Evolutionary conservation across 2,888 invertebrate genomes (phyloP).

Genomic region (Teleiodes luculella): DNA sequence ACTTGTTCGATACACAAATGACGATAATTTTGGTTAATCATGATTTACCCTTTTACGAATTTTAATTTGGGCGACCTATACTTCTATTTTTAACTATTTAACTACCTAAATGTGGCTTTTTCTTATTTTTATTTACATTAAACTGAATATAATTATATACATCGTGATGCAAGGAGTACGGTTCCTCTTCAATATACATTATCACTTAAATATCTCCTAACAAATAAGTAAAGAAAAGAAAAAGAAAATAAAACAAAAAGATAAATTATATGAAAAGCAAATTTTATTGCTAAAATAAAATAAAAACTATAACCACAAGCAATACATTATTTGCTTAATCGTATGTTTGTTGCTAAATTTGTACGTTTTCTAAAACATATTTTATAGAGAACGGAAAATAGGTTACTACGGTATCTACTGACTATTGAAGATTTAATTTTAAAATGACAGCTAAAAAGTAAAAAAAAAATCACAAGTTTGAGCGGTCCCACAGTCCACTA

Average conservation of each 20-base stretch:
- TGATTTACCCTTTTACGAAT: constrained; percentile 49
- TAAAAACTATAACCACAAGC: constrained; percentile 74
- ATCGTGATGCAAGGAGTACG: constrained; percentile 74
- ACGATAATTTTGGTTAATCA: constrained; percentile 62
- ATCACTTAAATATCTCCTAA: constrained; percentile 37
- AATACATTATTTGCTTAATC: constrained; percentile 65
- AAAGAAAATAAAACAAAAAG: constrained; percentile 57
- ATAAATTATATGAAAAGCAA: constrained; percentile 73
- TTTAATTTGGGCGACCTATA: constrained; percentile 44
- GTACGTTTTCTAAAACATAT: constrained; percentile 67
- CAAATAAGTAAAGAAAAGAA: constrained; percentile 39
- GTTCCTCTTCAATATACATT: constrained; percentile 73
- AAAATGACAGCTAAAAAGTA: constrained; percentile 35
- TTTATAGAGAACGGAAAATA: constrained; percentile 35
- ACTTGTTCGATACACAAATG: constrained; percentile 49
- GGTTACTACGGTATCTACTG: constrained; percentile 6
- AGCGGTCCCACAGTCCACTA: constrained; percentile 58
- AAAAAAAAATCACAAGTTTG: constrained; percentile 51
- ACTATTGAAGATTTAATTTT: constrained; percentile 16
- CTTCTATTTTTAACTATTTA: constrained; percentile 38
- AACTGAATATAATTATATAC: constrained; percentile 59
- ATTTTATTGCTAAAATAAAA: constrained; percentile 77
- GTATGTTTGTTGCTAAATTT: constrained; percentile 61
- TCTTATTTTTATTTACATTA: constrained; percentile 36
- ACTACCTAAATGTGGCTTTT: constrained; percentile 19